Evolutionary conservation across 2,113 vertebrate genomes (phyloP).

Genomic region (Neopipo cinnamomea): DNA sequence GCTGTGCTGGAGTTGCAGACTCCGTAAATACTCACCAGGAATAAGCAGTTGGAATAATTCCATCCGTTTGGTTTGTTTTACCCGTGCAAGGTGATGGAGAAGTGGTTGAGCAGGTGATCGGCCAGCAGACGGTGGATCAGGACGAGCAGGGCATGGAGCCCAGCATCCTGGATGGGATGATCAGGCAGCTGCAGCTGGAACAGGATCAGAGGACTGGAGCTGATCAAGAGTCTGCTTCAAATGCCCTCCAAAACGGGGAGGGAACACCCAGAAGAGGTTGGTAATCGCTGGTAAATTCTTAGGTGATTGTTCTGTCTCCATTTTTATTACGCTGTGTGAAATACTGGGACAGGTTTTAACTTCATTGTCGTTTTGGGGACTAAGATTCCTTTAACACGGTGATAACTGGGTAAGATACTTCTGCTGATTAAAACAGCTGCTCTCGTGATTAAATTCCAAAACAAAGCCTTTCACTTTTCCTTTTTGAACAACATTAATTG

Average conservation of each 20-base stretch:
- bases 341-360: not conserved
- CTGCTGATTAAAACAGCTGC: not conserved
- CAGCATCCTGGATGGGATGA: constrained; percentile 87
- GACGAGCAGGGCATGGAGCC: constrained; percentile 78
- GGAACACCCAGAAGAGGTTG: constrained; percentile 89
- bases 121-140: constrained; percentile 86
- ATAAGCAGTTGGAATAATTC: not conserved
- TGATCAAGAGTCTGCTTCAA: constrained; percentile 48
- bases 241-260: constrained; percentile 48
- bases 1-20: not conserved
- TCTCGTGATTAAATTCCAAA: not conserved
- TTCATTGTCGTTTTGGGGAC: not conserved
- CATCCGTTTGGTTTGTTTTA: not conserved
- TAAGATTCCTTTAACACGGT: not conserved
- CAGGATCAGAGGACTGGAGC: constrained; percentile 78
- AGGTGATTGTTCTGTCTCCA: not conserved
- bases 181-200: constrained; percentile 84
- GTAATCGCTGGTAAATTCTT: not conserved
- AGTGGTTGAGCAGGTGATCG: constrained; percentile 96
- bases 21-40: not conserved
- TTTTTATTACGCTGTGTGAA: not conserved
- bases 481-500: not conserved
- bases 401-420: not conserved
- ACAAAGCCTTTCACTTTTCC: not conserved
- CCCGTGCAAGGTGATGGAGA: constrained; percentile 88